Conservation (phyloP, 1,140 invertebrate species). For the Luehdorfia chinensis region DNA sequence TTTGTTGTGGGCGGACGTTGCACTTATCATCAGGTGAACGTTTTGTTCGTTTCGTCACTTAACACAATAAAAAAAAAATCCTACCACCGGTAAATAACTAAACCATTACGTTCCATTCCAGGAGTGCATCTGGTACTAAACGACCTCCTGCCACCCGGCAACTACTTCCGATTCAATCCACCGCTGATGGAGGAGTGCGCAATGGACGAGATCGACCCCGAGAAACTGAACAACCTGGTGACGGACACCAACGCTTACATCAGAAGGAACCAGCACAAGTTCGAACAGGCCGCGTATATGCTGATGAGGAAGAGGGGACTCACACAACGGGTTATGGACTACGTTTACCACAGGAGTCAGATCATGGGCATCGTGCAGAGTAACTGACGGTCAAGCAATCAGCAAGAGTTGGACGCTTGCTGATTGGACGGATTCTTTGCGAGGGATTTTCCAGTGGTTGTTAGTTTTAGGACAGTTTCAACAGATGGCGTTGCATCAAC, state of each 20-base stretch:
- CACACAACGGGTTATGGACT: constrained; percentile 38
- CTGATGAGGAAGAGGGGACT: constrained; percentile 37
- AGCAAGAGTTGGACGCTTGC: constrained; percentile 31
- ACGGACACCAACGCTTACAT: constrained; percentile 86
- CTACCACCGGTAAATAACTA: no score
- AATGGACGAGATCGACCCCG: constrained; percentile 89
- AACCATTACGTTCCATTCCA: constrained; percentile 41
- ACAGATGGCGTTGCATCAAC: no score
- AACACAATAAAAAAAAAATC: no score
- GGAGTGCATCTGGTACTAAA: constrained; percentile 89
- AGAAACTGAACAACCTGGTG: constrained; percentile 80
- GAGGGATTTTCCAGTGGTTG: no score
- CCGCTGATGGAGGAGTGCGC: constrained; percentile 89
- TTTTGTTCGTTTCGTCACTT: no score
- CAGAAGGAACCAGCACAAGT: constrained; percentile 85
- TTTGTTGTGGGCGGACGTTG: no score
- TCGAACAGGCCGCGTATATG: constrained; percentile 68
- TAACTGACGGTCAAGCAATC: constrained; percentile 38
- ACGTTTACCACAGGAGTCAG: constrained; percentile 34
- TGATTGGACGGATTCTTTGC: no score
- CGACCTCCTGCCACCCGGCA: constrained; percentile 86
- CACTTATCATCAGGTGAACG: no score
- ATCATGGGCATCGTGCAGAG: constrained; percentile 47
- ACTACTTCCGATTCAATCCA: constrained; percentile 95
- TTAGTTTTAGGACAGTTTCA: no score